Percentiles rank a stretch among this genome's conserved stretches.
phyloP scores from a whole-genome alignment of 2,113 vertebrate genomes.

The Probosciger aterrimus region DNA sequence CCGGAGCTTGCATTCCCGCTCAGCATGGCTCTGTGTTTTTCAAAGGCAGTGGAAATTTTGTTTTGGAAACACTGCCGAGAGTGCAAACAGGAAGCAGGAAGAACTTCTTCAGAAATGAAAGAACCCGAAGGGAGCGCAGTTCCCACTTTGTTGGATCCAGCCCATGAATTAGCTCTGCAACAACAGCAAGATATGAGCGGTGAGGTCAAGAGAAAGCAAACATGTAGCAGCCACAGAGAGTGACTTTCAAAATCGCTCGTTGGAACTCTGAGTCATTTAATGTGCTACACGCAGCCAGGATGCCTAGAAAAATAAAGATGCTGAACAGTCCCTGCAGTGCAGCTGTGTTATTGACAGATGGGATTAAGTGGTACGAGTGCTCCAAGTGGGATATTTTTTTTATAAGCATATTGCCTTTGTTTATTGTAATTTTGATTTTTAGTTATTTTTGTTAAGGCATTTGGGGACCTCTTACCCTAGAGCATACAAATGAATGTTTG shows the following conservation, averaged over 20 bases:
- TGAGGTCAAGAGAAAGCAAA: constrained; percentile 52
- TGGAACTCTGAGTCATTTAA: background rate
- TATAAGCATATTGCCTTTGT: constrained; percentile 12
- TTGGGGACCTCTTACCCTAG: background rate
- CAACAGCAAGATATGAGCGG: constrained; percentile 15
- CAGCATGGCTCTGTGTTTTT: background rate
- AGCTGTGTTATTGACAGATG: constrained; percentile 36
- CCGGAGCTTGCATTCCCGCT: constrained; percentile 4
- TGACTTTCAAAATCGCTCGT: background rate
- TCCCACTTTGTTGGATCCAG: background rate
- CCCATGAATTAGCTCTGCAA: background rate
- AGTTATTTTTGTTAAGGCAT: constrained; percentile 4
- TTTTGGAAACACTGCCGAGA: constrained; percentile 30
- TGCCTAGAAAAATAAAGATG: constrained; percentile 42
- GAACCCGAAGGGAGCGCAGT: background rate
- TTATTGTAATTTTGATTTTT: constrained; percentile 38
- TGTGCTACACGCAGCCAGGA: background rate
- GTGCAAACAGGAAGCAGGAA: constrained; percentile 58
- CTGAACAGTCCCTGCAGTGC: constrained; percentile 18
- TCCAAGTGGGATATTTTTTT: background rate
- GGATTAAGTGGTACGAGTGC: background rate
- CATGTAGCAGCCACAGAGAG: constrained; percentile 1
- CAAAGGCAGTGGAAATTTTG: constrained; percentile 38
- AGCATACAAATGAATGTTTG: background rate
- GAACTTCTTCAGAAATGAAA: background rate